Percentiles rank a stretch among this genome's conserved stretches.
phyloP scores from a whole-genome alignment of 2,888 invertebrate genomes.

The Drosophila buzzatii region DNA sequence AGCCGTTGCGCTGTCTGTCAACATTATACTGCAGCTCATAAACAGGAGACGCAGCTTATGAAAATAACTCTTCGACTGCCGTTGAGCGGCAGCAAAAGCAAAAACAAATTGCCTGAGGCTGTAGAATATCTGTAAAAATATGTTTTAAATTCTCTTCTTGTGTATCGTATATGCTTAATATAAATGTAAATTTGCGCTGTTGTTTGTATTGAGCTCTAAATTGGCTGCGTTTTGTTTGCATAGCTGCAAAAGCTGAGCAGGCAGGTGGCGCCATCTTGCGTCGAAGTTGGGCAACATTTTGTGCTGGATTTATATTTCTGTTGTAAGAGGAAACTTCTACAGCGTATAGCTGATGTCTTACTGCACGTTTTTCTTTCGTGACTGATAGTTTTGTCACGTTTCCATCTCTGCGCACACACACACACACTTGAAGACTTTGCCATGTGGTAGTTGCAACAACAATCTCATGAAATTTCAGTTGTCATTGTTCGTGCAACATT shows the following conservation, averaged over 20 bases:
- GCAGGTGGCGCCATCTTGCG: conserved; percentile 20
- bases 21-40: neutral
- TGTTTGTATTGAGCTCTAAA: conserved; percentile 7
- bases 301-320: conserved; percentile 14
- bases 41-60: neutral
- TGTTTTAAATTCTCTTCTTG: neutral
- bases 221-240: neutral
- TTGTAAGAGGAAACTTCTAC: neutral
- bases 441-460: conserved; percentile 37
- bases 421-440: conserved; percentile 25
- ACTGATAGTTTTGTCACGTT: conserved; percentile 57
- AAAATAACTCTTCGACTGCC: conserved; percentile 8
- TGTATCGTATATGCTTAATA: conserved; percentile 1
- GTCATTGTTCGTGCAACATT: conserved; percentile 61
- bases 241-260: neutral
- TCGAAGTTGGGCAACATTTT: conserved; percentile 32
- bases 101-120: conserved; percentile 3
- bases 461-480: conserved; percentile 63
- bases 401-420: conserved; percentile 26
- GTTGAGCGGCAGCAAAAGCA: neutral
- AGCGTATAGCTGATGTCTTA: conserved; percentile 13
- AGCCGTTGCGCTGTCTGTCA: conserved; percentile 8
- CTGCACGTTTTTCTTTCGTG: conserved; percentile 22
- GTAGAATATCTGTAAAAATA: conserved; percentile 8
- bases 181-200: conserved; percentile 14